These are phyloP conservation scores for Gobiocypris rarus DNA, from an alignment of 2,113 vertebrate species.

Conservation along the genomic window DNA sequence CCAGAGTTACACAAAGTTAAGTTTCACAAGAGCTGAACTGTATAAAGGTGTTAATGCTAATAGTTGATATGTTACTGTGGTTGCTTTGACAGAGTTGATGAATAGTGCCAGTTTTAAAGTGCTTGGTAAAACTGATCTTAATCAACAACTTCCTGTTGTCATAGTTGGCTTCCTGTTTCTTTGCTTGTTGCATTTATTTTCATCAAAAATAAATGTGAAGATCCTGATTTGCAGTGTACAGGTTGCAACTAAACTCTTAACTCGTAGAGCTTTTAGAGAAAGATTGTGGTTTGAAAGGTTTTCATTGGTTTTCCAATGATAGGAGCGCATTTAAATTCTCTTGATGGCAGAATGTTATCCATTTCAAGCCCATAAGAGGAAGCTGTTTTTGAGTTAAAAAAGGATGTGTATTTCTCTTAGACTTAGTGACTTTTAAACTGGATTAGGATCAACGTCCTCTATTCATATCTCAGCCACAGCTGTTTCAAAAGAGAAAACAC, in stretches of 20 bases:
- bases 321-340: neutral
- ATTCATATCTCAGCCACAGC: neutral
- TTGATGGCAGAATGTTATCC: neutral
- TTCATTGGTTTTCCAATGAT: neutral
- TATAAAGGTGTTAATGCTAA: neutral
- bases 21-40: too few relatives aligned
- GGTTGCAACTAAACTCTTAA: neutral
- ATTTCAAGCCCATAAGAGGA: neutral
- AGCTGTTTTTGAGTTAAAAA: neutral
- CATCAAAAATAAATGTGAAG: constrained; percentile 6
- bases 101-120: constrained; percentile 2
- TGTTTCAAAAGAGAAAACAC: neutral
- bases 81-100: neutral
- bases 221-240: neutral
- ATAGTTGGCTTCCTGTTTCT: constrained; percentile 54
- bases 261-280: too few relatives aligned
- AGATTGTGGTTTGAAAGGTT: neutral
- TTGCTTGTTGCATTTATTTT: constrained; percentile 21
- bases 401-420: neutral
- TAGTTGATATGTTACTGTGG: neutral
- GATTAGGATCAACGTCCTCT: constrained; percentile 5
- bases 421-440: neutral
- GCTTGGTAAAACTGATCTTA: constrained; percentile 37
- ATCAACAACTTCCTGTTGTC: constrained; percentile 59
- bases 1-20: neutral